phyloP scores from a whole-genome alignment of 2,797 vertebrate species.

The Sandelia bainsii region DNA sequence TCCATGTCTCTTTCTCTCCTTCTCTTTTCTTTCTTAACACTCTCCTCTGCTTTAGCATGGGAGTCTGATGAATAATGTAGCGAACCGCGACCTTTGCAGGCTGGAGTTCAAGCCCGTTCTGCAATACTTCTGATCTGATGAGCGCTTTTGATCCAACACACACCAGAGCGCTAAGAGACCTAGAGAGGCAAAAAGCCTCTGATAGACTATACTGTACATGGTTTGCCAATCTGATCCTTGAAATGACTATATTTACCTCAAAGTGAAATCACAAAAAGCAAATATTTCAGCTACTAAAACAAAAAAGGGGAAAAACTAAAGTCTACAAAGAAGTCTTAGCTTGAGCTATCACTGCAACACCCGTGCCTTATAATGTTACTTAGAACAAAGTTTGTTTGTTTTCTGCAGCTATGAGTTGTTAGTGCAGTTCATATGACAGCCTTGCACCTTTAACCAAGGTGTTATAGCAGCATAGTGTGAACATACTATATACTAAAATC shows the following conservation, averaged over 20 bases:
- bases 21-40: conserved; percentile 49
- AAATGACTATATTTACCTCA: conserved; percentile 63
- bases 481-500: conserved; percentile 37
- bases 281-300: neutral
- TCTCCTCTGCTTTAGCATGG: conserved; percentile 50
- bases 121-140: conserved; percentile 69
- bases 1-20: conserved; percentile 43
- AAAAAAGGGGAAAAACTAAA: neutral
- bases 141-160: conserved; percentile 75
- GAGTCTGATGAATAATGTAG: conserved; percentile 82
- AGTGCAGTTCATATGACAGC: conserved; percentile 34
- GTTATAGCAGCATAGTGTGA: conserved; percentile 41
- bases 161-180: conserved; percentile 53
- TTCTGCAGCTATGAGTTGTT: conserved; percentile 19
- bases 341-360: conserved; percentile 9
- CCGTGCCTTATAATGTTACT: conserved; percentile 9
- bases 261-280: conserved; percentile 42
- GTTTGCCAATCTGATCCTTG: conserved; percentile 57
- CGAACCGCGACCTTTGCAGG: conserved; percentile 79
- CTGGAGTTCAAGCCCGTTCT: conserved; percentile 69
- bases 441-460: conserved; percentile 51
- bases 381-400: conserved; percentile 43
- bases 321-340: conserved; percentile 24
- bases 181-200: conserved; percentile 33
- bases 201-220: conserved; percentile 46